phyloP scores from a whole-genome alignment of 2,888 invertebrate species.

The Caenorhabditis zanzibari region DNA sequence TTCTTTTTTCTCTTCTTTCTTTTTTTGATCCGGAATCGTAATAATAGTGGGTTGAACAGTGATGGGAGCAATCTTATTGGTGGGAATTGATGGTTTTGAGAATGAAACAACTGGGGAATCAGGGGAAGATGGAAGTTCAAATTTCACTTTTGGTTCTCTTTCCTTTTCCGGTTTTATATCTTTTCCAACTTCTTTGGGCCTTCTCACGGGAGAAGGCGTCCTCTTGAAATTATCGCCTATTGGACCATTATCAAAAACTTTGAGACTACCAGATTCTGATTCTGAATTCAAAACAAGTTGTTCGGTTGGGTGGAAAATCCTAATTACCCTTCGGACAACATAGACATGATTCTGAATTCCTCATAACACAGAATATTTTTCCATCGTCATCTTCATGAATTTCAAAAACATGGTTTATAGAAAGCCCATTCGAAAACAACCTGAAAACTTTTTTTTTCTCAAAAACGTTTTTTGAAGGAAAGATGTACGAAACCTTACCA shows the following conservation, averaged over 20 bases:
- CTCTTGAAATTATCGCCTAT: conserved; percentile 45
- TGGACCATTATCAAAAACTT: conserved; percentile 49
- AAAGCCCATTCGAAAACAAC: conserved; percentile 73
- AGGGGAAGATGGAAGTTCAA: conserved; percentile 16
- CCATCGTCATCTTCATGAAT: conserved; percentile 66
- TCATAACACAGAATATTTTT: conserved; percentile 64
- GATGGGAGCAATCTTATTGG: conserved; percentile 46
- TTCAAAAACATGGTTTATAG: conserved; percentile 72
- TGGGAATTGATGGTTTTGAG: conserved; percentile 3
- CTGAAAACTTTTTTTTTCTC: conserved; percentile 37
- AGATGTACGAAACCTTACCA: conserved; percentile 44
- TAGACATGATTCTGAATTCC: conserved; percentile 60
- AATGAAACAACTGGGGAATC: not conserved
- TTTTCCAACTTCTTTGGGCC: conserved; percentile 16
- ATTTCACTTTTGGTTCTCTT: conserved; percentile 11
- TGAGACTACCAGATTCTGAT: conserved; percentile 33
- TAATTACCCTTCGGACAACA: conserved; percentile 69
- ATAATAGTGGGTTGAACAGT: conserved; percentile 59
- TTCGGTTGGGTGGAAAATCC: no score
- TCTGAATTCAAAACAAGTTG: conserved; percentile 7
- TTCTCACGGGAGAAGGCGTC: conserved; percentile 38
- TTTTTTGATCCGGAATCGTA: conserved; percentile 18
- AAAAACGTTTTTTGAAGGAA: not conserved
- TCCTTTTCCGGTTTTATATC: not conserved
- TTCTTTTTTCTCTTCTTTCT: conserved; percentile 17